Evolutionary conservation across 2,888 invertebrate species (phyloP).

Genomic region (Chironomus riparius): DNA sequence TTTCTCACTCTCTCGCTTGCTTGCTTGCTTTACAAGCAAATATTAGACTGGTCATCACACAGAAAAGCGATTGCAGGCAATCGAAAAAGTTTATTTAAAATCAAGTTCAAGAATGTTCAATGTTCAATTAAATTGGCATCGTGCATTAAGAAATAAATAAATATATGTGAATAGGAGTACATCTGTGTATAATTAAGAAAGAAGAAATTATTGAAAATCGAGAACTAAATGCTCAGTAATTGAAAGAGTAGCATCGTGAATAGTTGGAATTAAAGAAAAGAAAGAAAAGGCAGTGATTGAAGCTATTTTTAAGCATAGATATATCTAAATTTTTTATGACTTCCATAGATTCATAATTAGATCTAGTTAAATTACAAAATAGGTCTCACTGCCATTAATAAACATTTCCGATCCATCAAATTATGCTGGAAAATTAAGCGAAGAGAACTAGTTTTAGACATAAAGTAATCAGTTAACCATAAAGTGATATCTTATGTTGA

Average conservation of each 20-base stretch:
- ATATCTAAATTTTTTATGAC: not conserved
- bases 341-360: too few species aligned
- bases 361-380: not conserved
- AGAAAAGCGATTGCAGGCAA: not conserved
- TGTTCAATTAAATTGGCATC: not conserved
- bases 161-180: not conserved
- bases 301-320: not conserved
- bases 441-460: not conserved
- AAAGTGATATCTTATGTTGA: conserved; percentile 23
- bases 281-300: not conserved
- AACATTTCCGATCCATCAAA: not conserved
- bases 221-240: conserved; percentile 2
- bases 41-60: too few species aligned
- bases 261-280: not conserved
- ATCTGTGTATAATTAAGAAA: not conserved
- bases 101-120: conserved; percentile 22
- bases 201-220: not conserved
- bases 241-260: conserved; percentile 1
- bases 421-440: conserved; percentile 7
- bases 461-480: not conserved
- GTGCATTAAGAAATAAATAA: not conserved
- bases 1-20: too few species aligned
- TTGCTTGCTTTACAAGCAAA: too few species aligned
- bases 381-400: not conserved
- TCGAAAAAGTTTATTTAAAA: not conserved